Evolutionary conservation across 2,888 invertebrate genomes (phyloP), one percentile per base, ranked within the genome.

Genomic region (Drosophila crucigera): DNA sequence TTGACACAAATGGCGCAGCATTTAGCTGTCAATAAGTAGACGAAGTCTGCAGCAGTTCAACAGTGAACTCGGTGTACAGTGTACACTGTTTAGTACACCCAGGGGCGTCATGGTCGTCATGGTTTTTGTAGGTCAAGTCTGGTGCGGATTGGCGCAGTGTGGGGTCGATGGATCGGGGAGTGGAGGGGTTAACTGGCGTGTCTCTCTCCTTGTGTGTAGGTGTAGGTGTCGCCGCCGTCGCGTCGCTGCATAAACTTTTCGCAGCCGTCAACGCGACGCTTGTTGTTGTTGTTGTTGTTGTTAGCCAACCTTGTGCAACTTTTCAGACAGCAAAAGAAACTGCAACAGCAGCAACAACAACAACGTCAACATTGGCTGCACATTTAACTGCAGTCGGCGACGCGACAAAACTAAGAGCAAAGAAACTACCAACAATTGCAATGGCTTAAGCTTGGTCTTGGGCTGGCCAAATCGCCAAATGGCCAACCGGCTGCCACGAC

Each of bases 311-410:
- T 86, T 86, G 85, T 86, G 89, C 85, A 86, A 86, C 85, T 86
- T 89, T 86, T 89, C 85, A 84, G 87, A 91, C 91, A 76, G 81
- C 82, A 41, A 84, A 87, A 89, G 89, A 85, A 83, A 88, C 83
- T 79, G 83, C 85, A 86, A 71, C 71, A 69, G 58, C 59, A 55
- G 37, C 63, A 64, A 33, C 76, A 43, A 62, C 35, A 61, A 39
- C 31, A 37, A 50, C 59, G 64, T n/a, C 60, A 74, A 67, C 77
- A 68, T 64, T 54, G 55, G 53, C 77, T 70, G 79, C 87, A 83
- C 86, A 89, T 89, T 89, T 84, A 84, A 84, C 87, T 89, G 89
- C 79, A 79, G 76, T 70, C 82, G 69, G 35, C 76, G 74, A 67
- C 84, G 83, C 85, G 83, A 83, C 89, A 84, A 47, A 47, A 76